Evolutionary conservation across 2,113 vertebrate species (phyloP), one percentile per base, ranked within the genome.

Genomic region (Muntiacus muntjak): DNA sequence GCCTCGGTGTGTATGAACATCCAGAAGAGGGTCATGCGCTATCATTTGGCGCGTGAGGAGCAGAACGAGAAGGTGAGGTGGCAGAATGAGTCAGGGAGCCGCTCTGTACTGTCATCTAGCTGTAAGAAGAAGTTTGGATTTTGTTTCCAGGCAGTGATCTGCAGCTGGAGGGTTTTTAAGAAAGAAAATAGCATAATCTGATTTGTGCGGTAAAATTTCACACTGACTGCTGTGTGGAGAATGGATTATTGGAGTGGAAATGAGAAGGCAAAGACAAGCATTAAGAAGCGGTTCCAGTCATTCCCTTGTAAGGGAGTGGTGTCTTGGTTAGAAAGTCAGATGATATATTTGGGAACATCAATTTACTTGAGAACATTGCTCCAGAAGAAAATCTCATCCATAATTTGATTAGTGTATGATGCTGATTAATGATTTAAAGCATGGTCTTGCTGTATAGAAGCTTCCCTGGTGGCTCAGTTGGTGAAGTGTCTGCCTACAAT

Each of bases 161-260:
- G n/a, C 12, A 33, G 1, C 33, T 71, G 28, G 57, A 91, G 9
- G 60, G 60, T 71, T 97, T 95, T 95, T 71, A 52, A 67, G 17
- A 91, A 86, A 97, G 88, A 89, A 92, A 94, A 89, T 78, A 87
- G 76, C 58, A 60, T 97, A 97, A 97, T 95, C 88, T 97, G 94
- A 98, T 98, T 97, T 97, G 82, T 96, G 93, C 96, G 94, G 94
- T 97, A 97, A 67, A 81, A 98, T 98, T 97, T 97, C 96, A 97
- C 82, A 91, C 93, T 64, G 71, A 54, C 82, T 88, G 7, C 82
- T 91, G 76, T 83, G 95, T 96, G 95, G 93, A 97, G 91, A 98
- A 98, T 97, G 95, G 94, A 97, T 97, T 95, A 4, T 16, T 74
- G n/a, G 28, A 74, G 93, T 88, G 88, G 91, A 95, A 96, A 97